Evolutionary conservation across 2,113 vertebrate genomes (phyloP).

Genomic region (Heterotilapia buettikoferi): DNA sequence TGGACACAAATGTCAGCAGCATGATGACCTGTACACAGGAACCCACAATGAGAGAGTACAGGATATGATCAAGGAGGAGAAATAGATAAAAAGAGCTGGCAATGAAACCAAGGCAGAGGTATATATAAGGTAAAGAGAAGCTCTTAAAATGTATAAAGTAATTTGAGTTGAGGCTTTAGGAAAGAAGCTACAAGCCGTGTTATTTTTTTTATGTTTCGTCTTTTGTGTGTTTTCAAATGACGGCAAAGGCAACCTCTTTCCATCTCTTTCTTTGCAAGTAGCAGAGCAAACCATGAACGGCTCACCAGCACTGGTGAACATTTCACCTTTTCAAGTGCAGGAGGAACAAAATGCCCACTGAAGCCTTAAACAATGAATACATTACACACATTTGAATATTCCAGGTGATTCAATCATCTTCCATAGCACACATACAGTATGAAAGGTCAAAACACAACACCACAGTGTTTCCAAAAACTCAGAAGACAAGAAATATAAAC

Average conservation of each 20-base stretch:
- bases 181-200: not conserved
- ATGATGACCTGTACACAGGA: conserved; percentile 38
- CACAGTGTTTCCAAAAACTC: not conserved
- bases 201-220: not conserved
- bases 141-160: not conserved
- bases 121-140: not conserved
- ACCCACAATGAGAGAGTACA: conserved; percentile 12
- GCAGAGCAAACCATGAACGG: not conserved
- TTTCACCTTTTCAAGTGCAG: conserved; percentile 28
- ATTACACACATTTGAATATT: conserved; percentile 16
- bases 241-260: not conserved
- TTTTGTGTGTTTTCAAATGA: not conserved
- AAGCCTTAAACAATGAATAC: conserved; percentile 23
- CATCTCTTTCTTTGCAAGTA: not conserved
- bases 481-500: conserved; percentile 5
- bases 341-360: conserved; percentile 34
- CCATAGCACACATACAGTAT: not conserved
- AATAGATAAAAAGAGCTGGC: not conserved
- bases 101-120: not conserved
- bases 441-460: conserved; percentile 27
- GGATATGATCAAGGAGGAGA: conserved; percentile 25
- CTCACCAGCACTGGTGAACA: conserved; percentile 36
- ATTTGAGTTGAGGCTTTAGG: not conserved
- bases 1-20: conserved; percentile 64
- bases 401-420: not conserved